A percentile compares a stretch with the other conserved stretches of the same genome.
phyloP scores from a whole-genome alignment of 2,888 invertebrate genomes.

The Eubasilissa splendida region DNA sequence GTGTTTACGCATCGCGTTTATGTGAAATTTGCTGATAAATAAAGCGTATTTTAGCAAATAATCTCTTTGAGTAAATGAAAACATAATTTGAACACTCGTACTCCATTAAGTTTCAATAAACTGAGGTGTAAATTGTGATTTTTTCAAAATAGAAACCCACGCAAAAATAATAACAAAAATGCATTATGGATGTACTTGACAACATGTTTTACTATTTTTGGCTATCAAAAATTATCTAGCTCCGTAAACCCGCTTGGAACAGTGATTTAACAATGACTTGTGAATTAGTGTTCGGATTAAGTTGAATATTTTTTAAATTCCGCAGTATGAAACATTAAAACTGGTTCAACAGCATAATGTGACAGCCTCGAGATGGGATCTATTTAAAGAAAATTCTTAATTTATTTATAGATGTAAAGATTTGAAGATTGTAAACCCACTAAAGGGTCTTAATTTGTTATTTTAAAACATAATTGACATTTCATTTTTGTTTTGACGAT shows the following conservation, averaged over 20 bases:
- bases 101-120: background rate
- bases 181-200: conserved; percentile 50
- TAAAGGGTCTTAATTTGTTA: conserved; percentile 29
- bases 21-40: conserved; percentile 28
- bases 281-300: background rate
- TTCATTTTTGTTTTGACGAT: conserved; percentile 36
- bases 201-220: conserved; percentile 57
- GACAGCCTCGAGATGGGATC: conserved; percentile 44
- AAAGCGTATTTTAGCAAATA: conserved; percentile 8
- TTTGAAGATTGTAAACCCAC: conserved; percentile 20
- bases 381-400: conserved; percentile 45
- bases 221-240: conserved; percentile 38
- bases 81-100: background rate
- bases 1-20: conserved; percentile 50
- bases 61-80: background rate
- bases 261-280: conserved; percentile 32
- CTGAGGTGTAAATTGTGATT: background rate
- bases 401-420: conserved; percentile 52
- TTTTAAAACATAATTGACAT: conserved; percentile 17
- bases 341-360: conserved; percentile 41
- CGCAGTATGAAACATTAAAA: conserved; percentile 13
- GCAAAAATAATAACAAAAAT: conserved; percentile 51
- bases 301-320: conserved; percentile 15
- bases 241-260: background rate
- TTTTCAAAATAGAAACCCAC: conserved; percentile 22